Conservation (phyloP, 2,888 invertebrate species). For the Melieria omissa region DNA sequence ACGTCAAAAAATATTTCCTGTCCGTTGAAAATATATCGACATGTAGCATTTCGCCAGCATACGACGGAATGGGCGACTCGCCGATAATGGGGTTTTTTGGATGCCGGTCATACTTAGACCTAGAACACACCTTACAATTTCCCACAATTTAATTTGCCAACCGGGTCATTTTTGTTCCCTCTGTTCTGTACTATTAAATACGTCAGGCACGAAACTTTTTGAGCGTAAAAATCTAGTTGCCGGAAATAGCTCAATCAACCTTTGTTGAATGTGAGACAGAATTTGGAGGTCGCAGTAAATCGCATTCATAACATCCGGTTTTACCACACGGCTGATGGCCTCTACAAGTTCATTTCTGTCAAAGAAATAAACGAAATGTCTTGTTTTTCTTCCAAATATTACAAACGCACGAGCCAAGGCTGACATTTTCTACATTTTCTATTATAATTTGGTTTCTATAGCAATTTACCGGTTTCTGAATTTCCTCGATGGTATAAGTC, state of each 20-base stretch:
- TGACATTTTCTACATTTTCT: no score
- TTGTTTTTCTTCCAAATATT: no score
- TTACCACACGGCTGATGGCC: no score
- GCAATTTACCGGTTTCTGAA: no score
- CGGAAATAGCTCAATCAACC: conserved; percentile 33
- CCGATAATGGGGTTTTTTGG: conserved; percentile 22
- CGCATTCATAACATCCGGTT: conserved; percentile 34
- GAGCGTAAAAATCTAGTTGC: conserved; percentile 37
- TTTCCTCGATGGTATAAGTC: no score
- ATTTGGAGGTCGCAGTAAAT: conserved; percentile 39
- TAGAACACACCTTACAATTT: conserved; percentile 39
- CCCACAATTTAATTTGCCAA: conserved; percentile 25
- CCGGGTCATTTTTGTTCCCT: no score
- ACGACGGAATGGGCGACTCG: conserved; percentile 25
- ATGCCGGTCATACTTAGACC: conserved; percentile 30
- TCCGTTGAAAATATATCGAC: conserved; percentile 43
- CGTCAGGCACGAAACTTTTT: neutral
- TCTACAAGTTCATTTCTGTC: no score
- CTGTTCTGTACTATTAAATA: no score
- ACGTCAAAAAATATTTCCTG: conserved; percentile 42
- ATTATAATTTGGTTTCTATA: no score
- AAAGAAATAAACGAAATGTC: no score
- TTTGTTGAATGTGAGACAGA: conserved; percentile 36
- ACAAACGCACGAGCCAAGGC: no score
- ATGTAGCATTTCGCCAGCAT: conserved; percentile 30